phyloP scores from a whole-genome alignment of 2,797 vertebrate species.

The Liparis tanakae region DNA sequence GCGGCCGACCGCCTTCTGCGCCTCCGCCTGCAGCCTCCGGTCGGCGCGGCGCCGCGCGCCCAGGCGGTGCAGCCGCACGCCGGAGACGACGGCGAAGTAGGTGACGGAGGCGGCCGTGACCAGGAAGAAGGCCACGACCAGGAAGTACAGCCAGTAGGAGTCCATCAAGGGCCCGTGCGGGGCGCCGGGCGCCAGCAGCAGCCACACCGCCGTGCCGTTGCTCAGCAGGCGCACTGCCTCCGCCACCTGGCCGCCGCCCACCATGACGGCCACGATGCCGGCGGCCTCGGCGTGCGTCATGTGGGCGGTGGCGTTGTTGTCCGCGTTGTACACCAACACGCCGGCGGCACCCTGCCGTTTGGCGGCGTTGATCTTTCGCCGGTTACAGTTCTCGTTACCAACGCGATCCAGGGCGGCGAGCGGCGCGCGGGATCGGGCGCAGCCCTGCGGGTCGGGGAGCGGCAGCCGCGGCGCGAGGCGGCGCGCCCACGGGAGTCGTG shows the following conservation, averaged over 20 bases:
- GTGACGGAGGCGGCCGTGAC: slow-evolving; percentile 89
- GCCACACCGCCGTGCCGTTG: slow-evolving; percentile 81
- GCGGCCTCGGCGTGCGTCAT: slow-evolving; percentile 80
- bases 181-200: slow-evolving; percentile 86
- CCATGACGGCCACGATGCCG: slow-evolving; percentile 89
- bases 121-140: slow-evolving; percentile 92
- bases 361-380: slow-evolving; percentile 87
- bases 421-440: slow-evolving; percentile 59
- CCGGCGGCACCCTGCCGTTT: slow-evolving; percentile 79
- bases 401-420: slow-evolving; percentile 85
- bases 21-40: slow-evolving; percentile 86
- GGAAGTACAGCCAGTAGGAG: slow-evolving; percentile 91
- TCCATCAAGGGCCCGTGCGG: slow-evolving; percentile 87
- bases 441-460: slow-evolving; percentile 81
- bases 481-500: too few species aligned
- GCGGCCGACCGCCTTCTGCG: slow-evolving; percentile 88
- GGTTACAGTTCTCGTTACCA: slow-evolving; percentile 91
- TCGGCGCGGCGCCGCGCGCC: slow-evolving; percentile 81
- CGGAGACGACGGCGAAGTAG: slow-evolving; percentile 92
- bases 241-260: slow-evolving; percentile 86
- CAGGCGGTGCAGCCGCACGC: slow-evolving; percentile 84
- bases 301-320: slow-evolving; percentile 68
- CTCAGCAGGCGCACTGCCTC: slow-evolving; percentile 81
- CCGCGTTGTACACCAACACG: slow-evolving; percentile 89
- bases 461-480: too few species aligned